Evolutionary conservation across 2,113 vertebrate species (phyloP).

Genomic region (Syngnathus typhle): DNA sequence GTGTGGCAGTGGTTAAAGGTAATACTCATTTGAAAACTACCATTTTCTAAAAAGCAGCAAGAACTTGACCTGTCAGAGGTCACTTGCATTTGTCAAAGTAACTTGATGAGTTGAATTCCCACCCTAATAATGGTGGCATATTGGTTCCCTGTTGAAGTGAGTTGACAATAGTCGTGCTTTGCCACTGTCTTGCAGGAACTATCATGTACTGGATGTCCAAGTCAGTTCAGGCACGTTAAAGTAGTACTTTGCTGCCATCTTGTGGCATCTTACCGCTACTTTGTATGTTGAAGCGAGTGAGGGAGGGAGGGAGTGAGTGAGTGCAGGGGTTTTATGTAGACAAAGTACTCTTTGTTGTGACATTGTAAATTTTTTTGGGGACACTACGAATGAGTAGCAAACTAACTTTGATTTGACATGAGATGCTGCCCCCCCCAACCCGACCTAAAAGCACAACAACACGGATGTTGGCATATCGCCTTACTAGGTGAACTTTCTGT

Average conservation of each 20-base stretch:
- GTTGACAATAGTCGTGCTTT: background rate
- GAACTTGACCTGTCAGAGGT: too few relatives aligned
- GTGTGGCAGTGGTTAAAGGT: too few relatives aligned
- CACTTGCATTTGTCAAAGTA: background rate
- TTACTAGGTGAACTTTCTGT: constrained; percentile 46
- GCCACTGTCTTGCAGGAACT: background rate
- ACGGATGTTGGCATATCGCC: constrained; percentile 9
- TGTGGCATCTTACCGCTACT: too few relatives aligned
- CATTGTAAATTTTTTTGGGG: background rate
- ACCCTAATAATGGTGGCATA: background rate
- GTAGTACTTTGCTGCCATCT: too few relatives aligned
- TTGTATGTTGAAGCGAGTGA: too few relatives aligned
- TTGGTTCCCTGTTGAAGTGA: background rate
- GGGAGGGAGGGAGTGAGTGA: too few relatives aligned
- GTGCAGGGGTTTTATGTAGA: background rate
- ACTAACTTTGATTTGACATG: background rate
- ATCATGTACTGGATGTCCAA: too few relatives aligned
- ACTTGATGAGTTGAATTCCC: background rate
- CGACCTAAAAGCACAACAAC: background rate
- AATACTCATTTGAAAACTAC: too few relatives aligned
- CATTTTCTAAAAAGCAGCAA: too few relatives aligned
- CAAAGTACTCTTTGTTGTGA: background rate
- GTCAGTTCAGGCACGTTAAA: too few relatives aligned
- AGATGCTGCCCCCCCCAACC: too few relatives aligned
- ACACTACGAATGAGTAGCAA: background rate